phyloP scores from a whole-genome alignment of 2,888 invertebrate genomes.

The Ormyrus nitidulus region DNA sequence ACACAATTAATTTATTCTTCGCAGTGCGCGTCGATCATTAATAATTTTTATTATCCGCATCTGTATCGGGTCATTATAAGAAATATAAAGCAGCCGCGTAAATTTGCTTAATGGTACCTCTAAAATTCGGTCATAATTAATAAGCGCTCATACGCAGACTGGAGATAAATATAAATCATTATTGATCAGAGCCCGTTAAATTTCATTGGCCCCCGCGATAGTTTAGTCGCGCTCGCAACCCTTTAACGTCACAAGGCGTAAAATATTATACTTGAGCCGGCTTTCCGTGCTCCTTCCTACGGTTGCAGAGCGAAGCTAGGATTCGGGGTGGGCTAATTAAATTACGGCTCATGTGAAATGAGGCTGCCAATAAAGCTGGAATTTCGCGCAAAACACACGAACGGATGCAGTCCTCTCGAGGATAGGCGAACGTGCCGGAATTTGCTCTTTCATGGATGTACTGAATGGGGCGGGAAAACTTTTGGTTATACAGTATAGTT shows the following conservation, averaged over 20 bases:
- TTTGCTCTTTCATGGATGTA: not conserved
- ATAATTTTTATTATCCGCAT: too few species aligned
- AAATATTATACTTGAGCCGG: too few species aligned
- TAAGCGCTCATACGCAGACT: too few species aligned
- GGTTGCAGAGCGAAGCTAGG: too few species aligned
- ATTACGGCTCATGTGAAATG: conserved; percentile 28
- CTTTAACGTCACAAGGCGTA: too few species aligned
- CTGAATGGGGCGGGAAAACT: conserved; percentile 2
- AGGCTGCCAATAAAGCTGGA: conserved; percentile 18
- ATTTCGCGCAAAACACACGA: conserved; percentile 16
- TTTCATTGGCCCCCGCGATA: conserved; percentile 4
- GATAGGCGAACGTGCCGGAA: not conserved
- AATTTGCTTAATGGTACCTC: too few species aligned
- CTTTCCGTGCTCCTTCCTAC: too few species aligned
- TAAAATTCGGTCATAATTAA: too few species aligned
- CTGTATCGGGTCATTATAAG: too few species aligned
- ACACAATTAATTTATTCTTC: too few species aligned
- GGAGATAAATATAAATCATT: conserved; percentile 28
- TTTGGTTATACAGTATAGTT: conserved; percentile 18
- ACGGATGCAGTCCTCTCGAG: not conserved
- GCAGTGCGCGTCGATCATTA: too few species aligned
- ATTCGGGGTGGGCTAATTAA: not conserved
- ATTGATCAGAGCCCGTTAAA: conserved; percentile 37
- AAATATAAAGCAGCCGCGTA: too few species aligned
- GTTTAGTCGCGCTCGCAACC: not conserved